Base-by-base conservation (phyloP, 2,797 vertebrate species). In the Mastacembelus armatus region DNA sequence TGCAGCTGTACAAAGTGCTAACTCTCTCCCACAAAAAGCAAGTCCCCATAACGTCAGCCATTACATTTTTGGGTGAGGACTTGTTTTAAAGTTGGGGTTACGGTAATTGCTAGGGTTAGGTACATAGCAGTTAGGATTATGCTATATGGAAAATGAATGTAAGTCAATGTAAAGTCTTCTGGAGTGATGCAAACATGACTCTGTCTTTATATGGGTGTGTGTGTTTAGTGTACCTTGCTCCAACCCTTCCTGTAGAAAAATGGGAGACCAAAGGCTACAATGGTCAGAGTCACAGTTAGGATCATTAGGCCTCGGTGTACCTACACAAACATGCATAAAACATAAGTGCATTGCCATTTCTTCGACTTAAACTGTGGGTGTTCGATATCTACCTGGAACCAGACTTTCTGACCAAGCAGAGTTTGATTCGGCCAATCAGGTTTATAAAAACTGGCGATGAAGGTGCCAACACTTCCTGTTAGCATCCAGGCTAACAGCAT, bases 401-500 rank as follows among this genome's bases (percentile, higher is more conserved):
- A 83, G 35, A 83, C 27, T 45, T 77, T 85, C 63, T 83, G 72
- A 10, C 84, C 66, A 0, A 77, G 12, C 43, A 85, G 21, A 12
- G 59, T 63, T n/a, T 57, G 66, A 44, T 71, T 60, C 27, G 59
- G 61, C 80, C 84, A 85, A 0, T 83, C 66, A 10, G 56, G 21
- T 72, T 77, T 85, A 10, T 74, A 85, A 66, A 78, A 83, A 29
- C 78, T 83, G 47, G 80, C 84, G 0, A 83, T 61, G 18, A 85
- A 52, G 4, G 59, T 79, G 11, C 80, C 84, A 21, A 81, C n/a
- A 66, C 80, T 83, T 63, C 75, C 84, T 56, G 80, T 83, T 47
- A 81, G 62, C 80, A 85, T 79, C 84, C 84, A 85, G 14, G 84
- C 78, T 24, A 81, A 8, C 39, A 85, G 15, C 84, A 85, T 85